A percentile compares a stretch with the other conserved stretches of the same genome.
These are phyloP conservation scores for Brenthis daphne DNA, from an alignment of 2,888 invertebrate genomes.

Conservation along the genomic window DNA sequence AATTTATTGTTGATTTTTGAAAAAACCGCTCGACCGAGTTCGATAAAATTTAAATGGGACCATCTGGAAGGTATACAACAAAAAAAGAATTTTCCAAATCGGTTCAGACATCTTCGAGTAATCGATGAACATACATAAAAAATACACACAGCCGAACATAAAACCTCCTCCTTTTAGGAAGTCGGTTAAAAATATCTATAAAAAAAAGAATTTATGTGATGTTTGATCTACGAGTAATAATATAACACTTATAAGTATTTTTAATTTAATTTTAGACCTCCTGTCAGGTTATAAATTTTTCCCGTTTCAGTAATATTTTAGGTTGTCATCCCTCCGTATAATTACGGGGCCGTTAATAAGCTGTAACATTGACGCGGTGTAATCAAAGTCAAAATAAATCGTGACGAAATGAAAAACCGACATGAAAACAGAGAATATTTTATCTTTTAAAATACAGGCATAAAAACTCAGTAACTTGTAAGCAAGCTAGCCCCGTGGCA, in stretches of 20 bases:
- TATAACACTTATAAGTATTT: background rate
- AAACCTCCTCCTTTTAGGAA: too few relatives aligned
- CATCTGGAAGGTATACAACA: too few relatives aligned
- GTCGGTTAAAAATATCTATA: background rate
- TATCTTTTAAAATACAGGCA: conserved; percentile 66
- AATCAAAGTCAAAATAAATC: conserved; percentile 78
- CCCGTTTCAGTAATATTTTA: conserved; percentile 60
- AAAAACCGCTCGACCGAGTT: too few relatives aligned
- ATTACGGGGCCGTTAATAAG: conserved; percentile 75
- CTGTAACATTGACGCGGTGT: conserved; percentile 70
- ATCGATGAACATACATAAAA: too few relatives aligned
- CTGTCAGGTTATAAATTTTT: conserved; percentile 52
- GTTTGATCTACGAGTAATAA: background rate
- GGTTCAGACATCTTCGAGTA: too few relatives aligned
- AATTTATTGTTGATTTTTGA: too few relatives aligned
- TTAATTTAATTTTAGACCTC: conserved; percentile 28
- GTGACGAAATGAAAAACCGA: conserved; percentile 71
- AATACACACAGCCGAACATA: too few relatives aligned
- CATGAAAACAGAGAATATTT: conserved; percentile 76
- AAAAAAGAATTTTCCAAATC: too few relatives aligned
- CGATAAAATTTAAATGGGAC: too few relatives aligned
- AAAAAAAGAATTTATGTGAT: background rate
- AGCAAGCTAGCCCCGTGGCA: conserved; percentile 66
- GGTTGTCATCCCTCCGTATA: conserved; percentile 65
- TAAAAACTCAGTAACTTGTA: conserved; percentile 76